These are phyloP conservation scores for Plutella xylostella DNA, from an alignment of 2,888 invertebrate genomes.

Conservation along the genomic window DNA sequence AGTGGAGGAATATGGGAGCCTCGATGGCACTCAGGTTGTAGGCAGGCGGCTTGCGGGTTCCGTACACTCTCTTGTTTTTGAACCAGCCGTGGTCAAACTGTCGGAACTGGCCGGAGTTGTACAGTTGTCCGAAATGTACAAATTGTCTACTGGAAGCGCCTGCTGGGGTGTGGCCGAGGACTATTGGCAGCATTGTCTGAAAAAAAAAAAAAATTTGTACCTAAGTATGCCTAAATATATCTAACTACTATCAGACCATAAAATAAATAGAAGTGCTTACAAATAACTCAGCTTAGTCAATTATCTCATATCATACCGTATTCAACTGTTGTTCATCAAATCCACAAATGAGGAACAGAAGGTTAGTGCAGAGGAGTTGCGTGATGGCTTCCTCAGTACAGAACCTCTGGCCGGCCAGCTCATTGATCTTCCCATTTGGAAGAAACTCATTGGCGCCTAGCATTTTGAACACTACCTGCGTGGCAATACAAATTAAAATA, in stretches of 20 bases:
- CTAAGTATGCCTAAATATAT: no score
- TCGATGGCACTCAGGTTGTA: slow-evolving; percentile 55
- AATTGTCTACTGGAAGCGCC: slow-evolving; percentile 60
- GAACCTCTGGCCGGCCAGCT: slow-evolving; percentile 47
- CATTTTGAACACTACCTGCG: slow-evolving; percentile 44
- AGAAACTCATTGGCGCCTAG: slow-evolving; percentile 68
- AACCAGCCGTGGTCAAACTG: slow-evolving; percentile 61
- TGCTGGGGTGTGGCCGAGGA: slow-evolving; percentile 61
- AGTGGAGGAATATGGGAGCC: slow-evolving; percentile 61
- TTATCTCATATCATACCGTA: slow-evolving; percentile 46
- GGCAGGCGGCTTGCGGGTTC: slow-evolving; percentile 55
- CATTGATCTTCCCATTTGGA: slow-evolving; percentile 63
- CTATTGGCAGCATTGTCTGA: slow-evolving; percentile 63
- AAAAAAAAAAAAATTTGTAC: slow-evolving; percentile 20
- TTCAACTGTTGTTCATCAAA: slow-evolving; percentile 64
- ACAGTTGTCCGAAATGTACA: slow-evolving; percentile 62
- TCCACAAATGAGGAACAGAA: slow-evolving; percentile 72
- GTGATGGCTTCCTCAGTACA: slow-evolving; percentile 63
- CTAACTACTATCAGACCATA: no score
- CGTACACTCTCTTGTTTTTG: slow-evolving; percentile 51
- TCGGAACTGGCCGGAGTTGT: slow-evolving; percentile 52
- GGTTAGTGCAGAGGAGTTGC: slow-evolving; percentile 69
- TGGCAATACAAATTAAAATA: slow-evolving; percentile 12
- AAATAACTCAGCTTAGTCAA: no score
- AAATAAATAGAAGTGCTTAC: no score